A percentile compares a stretch with the other conserved stretches of the same genome.
These are phyloP conservation scores for Folsomia manolachei DNA, from an alignment of 2,888 invertebrate genomes.

Conservation along the genomic window DNA sequence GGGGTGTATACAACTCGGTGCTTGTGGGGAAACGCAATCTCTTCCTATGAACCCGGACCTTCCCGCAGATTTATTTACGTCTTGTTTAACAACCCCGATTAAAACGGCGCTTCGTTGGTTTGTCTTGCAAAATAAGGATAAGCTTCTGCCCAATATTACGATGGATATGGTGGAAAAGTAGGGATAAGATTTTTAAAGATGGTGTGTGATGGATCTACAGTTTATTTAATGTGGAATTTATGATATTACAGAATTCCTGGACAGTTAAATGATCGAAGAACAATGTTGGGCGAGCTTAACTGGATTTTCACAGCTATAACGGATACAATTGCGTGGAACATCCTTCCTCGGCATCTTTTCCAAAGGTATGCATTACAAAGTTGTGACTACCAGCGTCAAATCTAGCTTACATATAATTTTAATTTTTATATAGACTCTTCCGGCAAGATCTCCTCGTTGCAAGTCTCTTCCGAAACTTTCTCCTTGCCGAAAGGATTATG, in stretches of 20 bases:
- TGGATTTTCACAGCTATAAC: slow-evolving; percentile 99
- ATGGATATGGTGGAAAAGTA: slow-evolving; percentile 87
- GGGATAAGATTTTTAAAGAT: slow-evolving; percentile 53
- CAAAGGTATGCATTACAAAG: slow-evolving; percentile 31
- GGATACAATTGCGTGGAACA: slow-evolving; percentile 99
- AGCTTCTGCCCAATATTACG: slow-evolving; percentile 76
- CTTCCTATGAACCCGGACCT: slow-evolving; percentile 96
- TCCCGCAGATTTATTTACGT: slow-evolving; percentile 95
- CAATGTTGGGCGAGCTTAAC: slow-evolving; percentile 97
- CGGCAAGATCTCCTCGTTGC: slow-evolving; percentile 98
- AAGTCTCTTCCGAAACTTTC: slow-evolving; percentile 92
- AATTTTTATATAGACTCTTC: slow-evolving; percentile 80
- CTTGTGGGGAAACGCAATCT: slow-evolving; percentile 88
- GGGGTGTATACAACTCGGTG: slow-evolving; percentile 94
- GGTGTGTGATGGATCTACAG: neutral
- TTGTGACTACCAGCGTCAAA: too few species aligned
- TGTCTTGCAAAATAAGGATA: slow-evolving; percentile 76
- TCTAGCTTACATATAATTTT: too few species aligned
- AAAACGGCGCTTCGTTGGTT: slow-evolving; percentile 94
- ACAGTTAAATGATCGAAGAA: slow-evolving; percentile 85
- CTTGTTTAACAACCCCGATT: slow-evolving; percentile 97
- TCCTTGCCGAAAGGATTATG: slow-evolving; percentile 93
- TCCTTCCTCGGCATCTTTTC: slow-evolving; percentile 63
- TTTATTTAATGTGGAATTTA: too few species aligned
- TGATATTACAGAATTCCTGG: slow-evolving; percentile 79